phyloP scores from a whole-genome alignment of 1,140 invertebrate genomes.

The Bombus pascuorum region DNA sequence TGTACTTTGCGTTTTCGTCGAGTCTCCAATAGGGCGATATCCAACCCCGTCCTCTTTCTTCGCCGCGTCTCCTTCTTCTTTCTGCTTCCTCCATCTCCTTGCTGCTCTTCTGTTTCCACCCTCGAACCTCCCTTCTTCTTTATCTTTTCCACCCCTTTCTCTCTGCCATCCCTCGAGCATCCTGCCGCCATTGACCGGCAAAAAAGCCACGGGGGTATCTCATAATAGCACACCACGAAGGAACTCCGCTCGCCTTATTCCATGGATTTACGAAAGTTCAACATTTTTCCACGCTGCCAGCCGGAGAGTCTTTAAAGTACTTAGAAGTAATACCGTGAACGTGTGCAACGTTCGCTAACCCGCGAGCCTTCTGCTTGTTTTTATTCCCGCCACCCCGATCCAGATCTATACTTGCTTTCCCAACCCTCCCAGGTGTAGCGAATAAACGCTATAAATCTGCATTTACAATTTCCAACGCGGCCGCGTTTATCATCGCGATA shows the following conservation, averaged over 20 bases:
- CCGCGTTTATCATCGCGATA: slow-evolving; percentile 13
- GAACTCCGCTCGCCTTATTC: slow-evolving; percentile 45
- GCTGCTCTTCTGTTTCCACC: neutral
- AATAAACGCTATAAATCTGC: slow-evolving; percentile 50
- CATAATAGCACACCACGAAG: slow-evolving; percentile 51
- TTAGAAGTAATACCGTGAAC: slow-evolving; percentile 41
- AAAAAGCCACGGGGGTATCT: slow-evolving; percentile 53
- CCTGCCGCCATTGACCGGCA: slow-evolving; percentile 55
- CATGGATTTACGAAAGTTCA: slow-evolving; percentile 55
- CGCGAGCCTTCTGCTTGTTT: neutral
- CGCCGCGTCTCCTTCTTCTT: slow-evolving; percentile 10
- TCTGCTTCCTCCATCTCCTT: neutral
- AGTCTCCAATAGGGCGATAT: slow-evolving; percentile 70
- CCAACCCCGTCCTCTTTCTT: slow-evolving; percentile 28
- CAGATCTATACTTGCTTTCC: neutral
- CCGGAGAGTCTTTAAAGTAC: slow-evolving; percentile 34
- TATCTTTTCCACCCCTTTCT: neutral
- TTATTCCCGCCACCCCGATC: neutral
- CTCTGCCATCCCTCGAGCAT: neutral
- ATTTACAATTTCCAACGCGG: slow-evolving; percentile 32
- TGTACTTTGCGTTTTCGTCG: slow-evolving; percentile 75
- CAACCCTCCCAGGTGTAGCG: neutral
- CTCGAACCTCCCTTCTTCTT: slow-evolving; percentile 18
- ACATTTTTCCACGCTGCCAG: slow-evolving; percentile 28
- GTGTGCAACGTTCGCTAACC: neutral